A percentile compares a stretch with the other conserved stretches of the same genome.
These are phyloP conservation scores for Hippocampus comes DNA, from an alignment of 2,113 vertebrate genomes.

Conservation along the genomic window DNA sequence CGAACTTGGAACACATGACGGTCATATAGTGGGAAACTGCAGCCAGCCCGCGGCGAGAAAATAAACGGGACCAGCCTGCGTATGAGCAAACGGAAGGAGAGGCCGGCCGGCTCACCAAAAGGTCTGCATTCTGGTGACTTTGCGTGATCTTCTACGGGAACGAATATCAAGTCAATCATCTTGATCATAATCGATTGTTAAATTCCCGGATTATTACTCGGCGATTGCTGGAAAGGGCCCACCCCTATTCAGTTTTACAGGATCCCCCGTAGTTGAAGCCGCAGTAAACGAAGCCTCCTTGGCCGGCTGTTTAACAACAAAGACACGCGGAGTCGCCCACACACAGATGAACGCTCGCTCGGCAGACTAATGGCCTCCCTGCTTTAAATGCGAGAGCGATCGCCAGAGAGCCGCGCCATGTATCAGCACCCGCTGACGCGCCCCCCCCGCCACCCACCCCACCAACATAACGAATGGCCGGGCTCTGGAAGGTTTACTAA, in stretches of 20 bases:
- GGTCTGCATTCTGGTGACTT: neutral
- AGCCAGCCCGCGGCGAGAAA: no score
- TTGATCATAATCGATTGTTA: neutral
- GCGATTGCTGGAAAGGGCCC: neutral
- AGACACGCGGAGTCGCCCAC: constrained; percentile 26
- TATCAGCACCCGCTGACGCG: constrained; percentile 47
- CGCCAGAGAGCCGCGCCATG: constrained; percentile 44
- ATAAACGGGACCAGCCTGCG: no score
- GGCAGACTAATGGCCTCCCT: constrained; percentile 43
- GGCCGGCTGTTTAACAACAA: constrained; percentile 36
- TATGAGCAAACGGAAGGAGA: neutral
- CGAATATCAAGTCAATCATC: neutral
- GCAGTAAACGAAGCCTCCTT: constrained; percentile 42
- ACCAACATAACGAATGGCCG: constrained; percentile 64
- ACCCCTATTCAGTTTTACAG: constrained; percentile 30
- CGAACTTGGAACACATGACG: no score
- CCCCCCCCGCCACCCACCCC: constrained; percentile 40
- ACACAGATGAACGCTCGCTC: constrained; percentile 19
- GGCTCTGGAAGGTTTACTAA: constrained; percentile 72
- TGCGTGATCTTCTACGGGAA: neutral
- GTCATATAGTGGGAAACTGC: no score
- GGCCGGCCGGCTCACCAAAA: neutral
- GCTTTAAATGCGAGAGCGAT: constrained; percentile 56
- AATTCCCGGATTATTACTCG: neutral
- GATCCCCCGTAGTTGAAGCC: constrained; percentile 33